phyloP scores from a whole-genome alignment of 2,888 invertebrate genomes.

The Nebria brevicollis region DNA sequence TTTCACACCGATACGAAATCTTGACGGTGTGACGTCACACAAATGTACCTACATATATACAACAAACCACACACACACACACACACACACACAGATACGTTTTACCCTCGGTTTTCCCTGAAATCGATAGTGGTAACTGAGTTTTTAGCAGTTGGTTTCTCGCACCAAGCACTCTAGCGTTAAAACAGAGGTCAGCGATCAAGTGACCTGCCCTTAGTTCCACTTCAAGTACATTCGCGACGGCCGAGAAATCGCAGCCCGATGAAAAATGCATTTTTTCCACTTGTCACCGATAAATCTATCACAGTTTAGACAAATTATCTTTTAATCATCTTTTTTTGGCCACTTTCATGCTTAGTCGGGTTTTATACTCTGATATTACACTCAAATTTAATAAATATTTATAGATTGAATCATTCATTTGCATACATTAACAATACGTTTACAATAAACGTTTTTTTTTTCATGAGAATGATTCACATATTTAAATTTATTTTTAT shows the following conservation, averaged over 20 bases:
- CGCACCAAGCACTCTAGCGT: slow-evolving; percentile 1
- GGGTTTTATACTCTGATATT: too few species aligned
- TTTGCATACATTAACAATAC: neutral
- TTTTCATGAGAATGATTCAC: neutral
- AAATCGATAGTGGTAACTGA: neutral
- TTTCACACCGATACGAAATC: neutral
- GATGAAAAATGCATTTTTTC: neutral
- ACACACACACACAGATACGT: too few species aligned
- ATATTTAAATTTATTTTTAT: neutral
- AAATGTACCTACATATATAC: neutral
- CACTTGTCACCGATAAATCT: neutral
- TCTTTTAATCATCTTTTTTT: too few species aligned
- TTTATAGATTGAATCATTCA: neutral
- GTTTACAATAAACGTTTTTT: neutral
- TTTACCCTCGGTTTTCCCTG: neutral
- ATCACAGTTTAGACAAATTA: too few species aligned
- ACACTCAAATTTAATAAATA: neutral
- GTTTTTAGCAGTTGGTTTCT: neutral
- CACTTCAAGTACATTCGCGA: neutral
- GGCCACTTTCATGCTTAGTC: too few species aligned
- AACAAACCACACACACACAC: neutral
- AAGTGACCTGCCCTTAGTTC: neutral
- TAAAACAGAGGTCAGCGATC: slow-evolving; percentile 1
- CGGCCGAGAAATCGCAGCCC: neutral
- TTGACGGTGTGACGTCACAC: neutral